phyloP scores from a whole-genome alignment of 2,797 vertebrate genomes.

The Microctenopoma steveboyesi region DNA sequence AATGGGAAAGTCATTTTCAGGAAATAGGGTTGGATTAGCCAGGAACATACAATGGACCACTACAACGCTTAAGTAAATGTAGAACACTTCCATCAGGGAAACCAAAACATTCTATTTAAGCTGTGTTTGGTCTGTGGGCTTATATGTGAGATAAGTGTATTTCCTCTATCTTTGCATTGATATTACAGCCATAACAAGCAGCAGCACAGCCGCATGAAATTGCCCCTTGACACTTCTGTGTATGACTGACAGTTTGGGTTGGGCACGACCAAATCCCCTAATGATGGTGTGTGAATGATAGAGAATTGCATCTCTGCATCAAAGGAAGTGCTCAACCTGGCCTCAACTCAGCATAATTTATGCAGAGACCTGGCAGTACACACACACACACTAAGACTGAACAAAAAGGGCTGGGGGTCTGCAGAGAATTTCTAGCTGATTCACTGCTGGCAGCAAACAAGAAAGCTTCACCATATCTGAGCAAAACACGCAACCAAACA shows the following conservation, averaged over 20 bases:
- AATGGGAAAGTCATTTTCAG: no score
- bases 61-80: no score
- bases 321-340: conserved; percentile 3
- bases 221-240: conserved; percentile 1
- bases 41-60: no score
- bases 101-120: neutral
- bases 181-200: conserved; percentile 12
- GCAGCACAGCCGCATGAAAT: neutral
- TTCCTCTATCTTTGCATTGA: conserved; percentile 17
- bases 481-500: neutral
- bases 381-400: conserved; percentile 1
- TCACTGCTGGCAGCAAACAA: conserved; percentile 23
- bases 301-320: neutral
- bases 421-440: neutral
- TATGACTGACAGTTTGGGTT: conserved; percentile 1
- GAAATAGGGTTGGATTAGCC: no score
- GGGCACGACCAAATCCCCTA: neutral
- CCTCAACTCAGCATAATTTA: conserved; percentile 22
- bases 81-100: no score
- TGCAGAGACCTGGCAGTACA: neutral
- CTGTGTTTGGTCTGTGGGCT: neutral
- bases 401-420: neutral
- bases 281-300: neutral
- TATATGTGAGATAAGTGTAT: neutral
- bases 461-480: neutral